phyloP scores from a whole-genome alignment of 1,140 invertebrate genomes.

The Drosophila kepulauana region DNA sequence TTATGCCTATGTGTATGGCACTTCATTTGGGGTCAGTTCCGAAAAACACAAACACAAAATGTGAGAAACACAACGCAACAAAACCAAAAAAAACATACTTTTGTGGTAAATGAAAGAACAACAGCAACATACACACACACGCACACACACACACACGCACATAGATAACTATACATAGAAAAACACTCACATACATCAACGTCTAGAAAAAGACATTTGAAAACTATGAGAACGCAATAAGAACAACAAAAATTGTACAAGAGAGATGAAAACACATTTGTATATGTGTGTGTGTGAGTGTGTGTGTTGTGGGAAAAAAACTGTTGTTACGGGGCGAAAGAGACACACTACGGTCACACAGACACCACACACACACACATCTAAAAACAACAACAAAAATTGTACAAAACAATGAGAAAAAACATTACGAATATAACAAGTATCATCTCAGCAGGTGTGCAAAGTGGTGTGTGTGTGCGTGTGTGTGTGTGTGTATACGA shows the following conservation, averaged over 20 bases:
- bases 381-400: conserved; percentile 13
- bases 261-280: conserved; percentile 19
- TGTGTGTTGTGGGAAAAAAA: conserved; percentile 4
- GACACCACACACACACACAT: conserved; percentile 22
- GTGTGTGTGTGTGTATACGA: conserved; percentile 11
- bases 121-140: conserved; percentile 2
- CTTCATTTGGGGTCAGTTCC: conserved; percentile 27
- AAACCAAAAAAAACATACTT: conserved; percentile 12
- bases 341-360: conserved; percentile 25
- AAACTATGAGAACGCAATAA: conserved; percentile 17
- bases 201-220: conserved; percentile 17
- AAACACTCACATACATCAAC: conserved; percentile 26
- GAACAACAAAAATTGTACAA: conserved; percentile 15
- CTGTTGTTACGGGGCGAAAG: conserved; percentile 29
- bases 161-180: neutral
- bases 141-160: neutral
- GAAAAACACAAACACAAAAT: conserved; percentile 6
- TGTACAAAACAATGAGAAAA: neutral
- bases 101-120: neutral
- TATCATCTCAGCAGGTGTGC: conserved; percentile 31
- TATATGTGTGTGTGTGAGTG: neutral
- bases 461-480: neutral
- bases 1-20: conserved; percentile 17
- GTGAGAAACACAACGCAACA: conserved; percentile 4
- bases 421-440: conserved; percentile 43